Evolutionary conservation across 2,888 invertebrate species (phyloP).

Genomic region (Steinernema scapterisci): DNA sequence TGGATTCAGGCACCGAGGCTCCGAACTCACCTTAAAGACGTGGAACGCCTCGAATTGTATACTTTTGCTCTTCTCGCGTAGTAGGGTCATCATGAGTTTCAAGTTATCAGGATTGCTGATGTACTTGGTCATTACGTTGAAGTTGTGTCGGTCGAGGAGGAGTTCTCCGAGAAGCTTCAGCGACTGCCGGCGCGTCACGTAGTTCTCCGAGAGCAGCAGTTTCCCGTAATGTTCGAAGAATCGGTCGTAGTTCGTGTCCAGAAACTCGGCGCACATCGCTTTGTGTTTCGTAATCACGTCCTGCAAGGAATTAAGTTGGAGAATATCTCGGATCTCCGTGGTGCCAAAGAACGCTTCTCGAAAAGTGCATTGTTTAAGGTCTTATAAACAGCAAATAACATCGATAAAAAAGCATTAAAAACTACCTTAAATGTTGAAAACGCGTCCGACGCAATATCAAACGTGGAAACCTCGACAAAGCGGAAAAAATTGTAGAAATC

Average conservation of each 20-base stretch:
- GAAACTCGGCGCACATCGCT: slow-evolving; percentile 91
- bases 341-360: no score
- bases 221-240: slow-evolving; percentile 96
- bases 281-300: slow-evolving; percentile 73
- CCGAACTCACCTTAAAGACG: slow-evolving; percentile 87
- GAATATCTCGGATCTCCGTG: no score
- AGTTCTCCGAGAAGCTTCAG: slow-evolving; percentile 92
- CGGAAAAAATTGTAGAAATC: slow-evolving; percentile 99
- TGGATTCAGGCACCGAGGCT: background rate
- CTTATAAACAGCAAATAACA: background rate
- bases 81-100: slow-evolving; percentile 99
- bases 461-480: slow-evolving; percentile 97
- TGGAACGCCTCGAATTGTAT: slow-evolving; percentile 99
- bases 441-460: slow-evolving; percentile 99
- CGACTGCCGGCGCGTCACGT: slow-evolving; percentile 97
- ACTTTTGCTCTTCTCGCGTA: slow-evolving; percentile 97
- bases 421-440: slow-evolving; percentile 96
- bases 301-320: slow-evolving; percentile 58
- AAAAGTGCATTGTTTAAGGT: background rate
- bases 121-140: slow-evolving; percentile 86
- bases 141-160: slow-evolving; percentile 96
- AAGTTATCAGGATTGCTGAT: slow-evolving; percentile 99
- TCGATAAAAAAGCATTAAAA: background rate
- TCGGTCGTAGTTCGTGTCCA: slow-evolving; percentile 97
- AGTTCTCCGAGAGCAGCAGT: slow-evolving; percentile 96